Evolutionary conservation across 64 coral and sea anemone genomes (phyloP).

Genomic region (Montipora capricornis): DNA sequence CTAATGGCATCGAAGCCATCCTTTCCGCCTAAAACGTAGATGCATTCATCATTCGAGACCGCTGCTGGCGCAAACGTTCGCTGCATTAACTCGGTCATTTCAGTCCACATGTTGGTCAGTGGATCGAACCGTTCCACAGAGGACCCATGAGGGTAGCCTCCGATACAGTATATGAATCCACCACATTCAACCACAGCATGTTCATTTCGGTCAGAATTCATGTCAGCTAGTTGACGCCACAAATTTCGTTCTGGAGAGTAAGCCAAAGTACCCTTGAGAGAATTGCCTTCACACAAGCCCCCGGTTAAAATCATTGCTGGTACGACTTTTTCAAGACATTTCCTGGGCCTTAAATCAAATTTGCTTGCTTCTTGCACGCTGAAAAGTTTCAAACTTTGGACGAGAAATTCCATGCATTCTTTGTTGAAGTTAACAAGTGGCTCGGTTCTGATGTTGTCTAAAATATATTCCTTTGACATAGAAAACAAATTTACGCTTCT

Average conservation of each 20-base stretch:
- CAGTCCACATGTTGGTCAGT: conserved; percentile 34
- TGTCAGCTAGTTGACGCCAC: neutral
- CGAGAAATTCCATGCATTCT: conserved; percentile 18
- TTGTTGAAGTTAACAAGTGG: conserved; percentile 22
- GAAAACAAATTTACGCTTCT: conserved; percentile 30
- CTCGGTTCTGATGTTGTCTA: neutral
- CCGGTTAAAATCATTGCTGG: conserved; percentile 25
- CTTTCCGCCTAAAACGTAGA: conserved; percentile 56
- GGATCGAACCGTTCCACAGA: conserved; percentile 51
- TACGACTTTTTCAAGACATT: conserved; percentile 15
- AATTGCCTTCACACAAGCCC: conserved; percentile 22
- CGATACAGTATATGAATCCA: conserved; percentile 34
- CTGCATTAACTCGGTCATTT: conserved; percentile 16
- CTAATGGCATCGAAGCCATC: conserved; percentile 34
- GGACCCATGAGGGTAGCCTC: neutral
- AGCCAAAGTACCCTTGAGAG: conserved; percentile 2
- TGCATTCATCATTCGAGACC: conserved; percentile 3
- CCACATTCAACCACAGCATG: conserved; percentile 44
- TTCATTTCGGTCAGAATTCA: neutral
- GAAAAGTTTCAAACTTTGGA: neutral
- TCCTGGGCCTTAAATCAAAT: conserved; percentile 45
- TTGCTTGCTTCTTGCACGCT: neutral
- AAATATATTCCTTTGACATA: conserved; percentile 51
- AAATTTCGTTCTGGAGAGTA: neutral
- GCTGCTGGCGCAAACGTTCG: conserved; percentile 25